phyloP scores from a whole-genome alignment of 2,113 vertebrate species.

The Coreoperca whiteheadi region DNA sequence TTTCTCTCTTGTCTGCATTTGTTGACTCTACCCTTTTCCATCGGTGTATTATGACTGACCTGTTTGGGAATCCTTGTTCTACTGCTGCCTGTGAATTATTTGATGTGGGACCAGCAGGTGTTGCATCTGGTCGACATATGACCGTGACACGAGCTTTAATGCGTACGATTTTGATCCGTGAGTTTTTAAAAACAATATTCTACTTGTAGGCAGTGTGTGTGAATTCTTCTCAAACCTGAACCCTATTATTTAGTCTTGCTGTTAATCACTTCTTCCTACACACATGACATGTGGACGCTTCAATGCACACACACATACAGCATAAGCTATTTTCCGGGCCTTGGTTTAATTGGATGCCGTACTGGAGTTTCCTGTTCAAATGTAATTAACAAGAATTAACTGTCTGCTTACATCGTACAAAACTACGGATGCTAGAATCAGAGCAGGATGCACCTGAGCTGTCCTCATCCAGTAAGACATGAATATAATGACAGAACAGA shows the following conservation, averaged over 20 bases:
- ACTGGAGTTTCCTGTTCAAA: constrained; percentile 51
- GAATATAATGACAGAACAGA: not conserved
- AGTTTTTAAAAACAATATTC: constrained; percentile 49
- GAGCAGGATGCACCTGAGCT: constrained; percentile 20
- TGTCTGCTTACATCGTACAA: not conserved
- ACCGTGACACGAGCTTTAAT: not conserved
- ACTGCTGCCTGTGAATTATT: not conserved
- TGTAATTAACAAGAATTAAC: constrained; percentile 57
- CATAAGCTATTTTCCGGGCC: constrained; percentile 55
- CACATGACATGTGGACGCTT: not conserved
- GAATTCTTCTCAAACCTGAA: constrained; percentile 21
- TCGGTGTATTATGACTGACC: not conserved
- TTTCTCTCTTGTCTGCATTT: not conserved
- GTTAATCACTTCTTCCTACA: constrained; percentile 44
- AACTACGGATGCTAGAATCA: not conserved
- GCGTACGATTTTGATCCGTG: constrained; percentile 5
- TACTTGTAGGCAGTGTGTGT: not conserved
- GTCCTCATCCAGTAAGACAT: not conserved
- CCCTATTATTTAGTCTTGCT: constrained; percentile 51
- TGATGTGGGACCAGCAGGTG: not conserved
- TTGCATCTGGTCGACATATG: not conserved
- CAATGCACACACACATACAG: not conserved
- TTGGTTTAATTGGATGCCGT: constrained; percentile 61
- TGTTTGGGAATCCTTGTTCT: not conserved
- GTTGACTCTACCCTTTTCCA: not conserved